Evolutionary conservation across 2,797 vertebrate species (phyloP).

Genomic region (Eremophila alpestris): DNA sequence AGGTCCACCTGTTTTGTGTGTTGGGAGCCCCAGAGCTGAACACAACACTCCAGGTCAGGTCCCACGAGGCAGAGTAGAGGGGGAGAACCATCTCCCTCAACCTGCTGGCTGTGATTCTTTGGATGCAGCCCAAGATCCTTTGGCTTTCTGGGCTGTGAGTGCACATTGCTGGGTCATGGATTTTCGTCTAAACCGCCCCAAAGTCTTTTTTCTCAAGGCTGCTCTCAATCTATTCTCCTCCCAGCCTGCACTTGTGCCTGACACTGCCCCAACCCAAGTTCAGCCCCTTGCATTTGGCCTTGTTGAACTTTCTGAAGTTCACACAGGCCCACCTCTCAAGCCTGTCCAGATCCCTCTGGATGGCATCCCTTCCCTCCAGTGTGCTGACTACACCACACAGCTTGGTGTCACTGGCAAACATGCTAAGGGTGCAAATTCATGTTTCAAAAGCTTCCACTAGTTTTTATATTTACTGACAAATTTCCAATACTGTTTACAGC

Average conservation of each 20-base stretch:
- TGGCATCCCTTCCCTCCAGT: neutral
- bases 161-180: neutral
- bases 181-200: neutral
- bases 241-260: neutral
- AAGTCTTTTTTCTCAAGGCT: neutral
- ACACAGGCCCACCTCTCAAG: neutral
- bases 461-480: neutral
- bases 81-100: neutral
- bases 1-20: rapidly evolving
- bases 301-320: neutral
- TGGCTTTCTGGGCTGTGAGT: neutral
- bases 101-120: neutral
- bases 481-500: neutral
- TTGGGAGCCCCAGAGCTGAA: neutral
- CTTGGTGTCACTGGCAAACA: neutral
- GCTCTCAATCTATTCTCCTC: neutral
- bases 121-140: neutral
- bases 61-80: neutral
- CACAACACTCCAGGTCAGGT: too few relatives aligned
- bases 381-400: neutral
- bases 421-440: rapidly evolving
- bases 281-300: neutral
- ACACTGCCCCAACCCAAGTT: neutral
- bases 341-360: neutral
- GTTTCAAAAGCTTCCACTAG: neutral